Base-by-base conservation (phyloP, 2,888 invertebrate genomes). In the Girardia tigrina region DNA sequence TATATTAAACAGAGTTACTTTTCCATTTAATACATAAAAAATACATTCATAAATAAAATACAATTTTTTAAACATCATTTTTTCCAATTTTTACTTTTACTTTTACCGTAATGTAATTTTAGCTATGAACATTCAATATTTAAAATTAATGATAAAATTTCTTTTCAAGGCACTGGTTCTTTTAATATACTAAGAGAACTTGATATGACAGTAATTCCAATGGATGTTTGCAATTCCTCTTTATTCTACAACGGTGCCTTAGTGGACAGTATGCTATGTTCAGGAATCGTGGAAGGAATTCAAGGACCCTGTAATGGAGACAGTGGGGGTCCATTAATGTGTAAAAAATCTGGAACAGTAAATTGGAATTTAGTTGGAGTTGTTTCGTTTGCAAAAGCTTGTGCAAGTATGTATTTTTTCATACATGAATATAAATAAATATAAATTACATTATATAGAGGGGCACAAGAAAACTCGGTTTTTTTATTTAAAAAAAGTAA, bases 301-400 rank as follows among this genome's bases (percentile, higher is more conserved):
- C 56, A 56, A 56, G 56, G 56, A 4, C n/a, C 56, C 23, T 56
- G 56, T 23, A 12, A 56, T n/a, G 56, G 56, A n/a, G 56, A 56
- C 56, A 56, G 56, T 23, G 56, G 56, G 23, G 56, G 56, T n/a
- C 56, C 56, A 20, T 56, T 56, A 56, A 56, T 56, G 56, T 56
- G 56, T 56, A 56, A n/a, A 16, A 56, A 4, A 2, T 6, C 6
- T 56, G 23, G 23, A 56, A 20, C 56, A 12, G n/a, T 20, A 12
- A 56, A 16, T 16, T 56, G 56, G 56, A 56, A n/a, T 56, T 23
- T 56, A 6, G 56, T 56, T 56, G 56, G 56, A 56, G n/a, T 56
- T 4, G 56, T 56, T 16, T 56, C 56, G 2, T 56, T 56, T n/a
- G 56, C 56, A 56, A 56, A 56, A 56, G 4, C 56, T 16, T 56